Evolutionary conservation across 2,888 invertebrate species (phyloP).

Genomic region (Meteorus colon): DNA sequence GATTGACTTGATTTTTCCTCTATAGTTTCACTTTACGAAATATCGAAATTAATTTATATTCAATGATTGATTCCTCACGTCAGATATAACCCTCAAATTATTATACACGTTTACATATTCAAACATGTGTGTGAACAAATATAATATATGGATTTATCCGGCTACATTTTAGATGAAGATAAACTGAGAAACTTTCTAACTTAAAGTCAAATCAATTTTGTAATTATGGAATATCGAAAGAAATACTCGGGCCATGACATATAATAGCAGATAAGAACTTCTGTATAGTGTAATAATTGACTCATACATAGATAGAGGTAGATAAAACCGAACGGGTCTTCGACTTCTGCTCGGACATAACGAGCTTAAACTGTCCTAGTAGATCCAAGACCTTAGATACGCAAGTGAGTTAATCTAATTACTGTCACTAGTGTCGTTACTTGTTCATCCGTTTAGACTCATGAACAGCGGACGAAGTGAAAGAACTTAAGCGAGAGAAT

Average conservation of each 20-base stretch:
- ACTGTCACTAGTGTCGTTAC: constrained; percentile 48
- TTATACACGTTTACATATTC: constrained; percentile 6
- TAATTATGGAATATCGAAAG: neutral
- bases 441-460: constrained; percentile 27
- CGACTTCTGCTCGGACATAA: constrained; percentile 52
- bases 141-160: neutral
- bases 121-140: neutral
- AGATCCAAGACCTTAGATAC: constrained; percentile 48
- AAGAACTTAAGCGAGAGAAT: constrained; percentile 16
- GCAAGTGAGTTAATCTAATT: constrained; percentile 52
- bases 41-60: neutral
- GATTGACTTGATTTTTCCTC: no score
- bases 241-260: neutral
- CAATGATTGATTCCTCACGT: neutral
- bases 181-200: neutral
- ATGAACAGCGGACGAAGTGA: constrained; percentile 12
- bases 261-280: constrained; percentile 11
- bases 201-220: neutral
- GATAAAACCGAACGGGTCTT: constrained; percentile 51
- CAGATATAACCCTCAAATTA: neutral
- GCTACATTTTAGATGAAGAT: neutral
- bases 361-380: constrained; percentile 56
- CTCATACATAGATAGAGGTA: constrained; percentile 50
- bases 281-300: constrained; percentile 36
- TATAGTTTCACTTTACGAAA: no score